Conservation (phyloP, 2,888 invertebrate species). For the Syrista parreyssii region DNA sequence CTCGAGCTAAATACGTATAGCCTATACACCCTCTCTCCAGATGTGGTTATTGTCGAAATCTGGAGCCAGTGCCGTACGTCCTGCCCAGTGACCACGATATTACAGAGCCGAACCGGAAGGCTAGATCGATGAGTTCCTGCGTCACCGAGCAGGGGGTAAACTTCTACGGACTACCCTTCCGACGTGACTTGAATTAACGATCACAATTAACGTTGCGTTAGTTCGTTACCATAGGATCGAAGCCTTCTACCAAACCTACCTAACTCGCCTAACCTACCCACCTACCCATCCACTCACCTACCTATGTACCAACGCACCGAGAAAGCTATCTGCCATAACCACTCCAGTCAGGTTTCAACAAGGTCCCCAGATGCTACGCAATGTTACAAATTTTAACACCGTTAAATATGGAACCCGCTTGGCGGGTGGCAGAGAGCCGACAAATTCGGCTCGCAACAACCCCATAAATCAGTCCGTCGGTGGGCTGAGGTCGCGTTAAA, state of each 20-base stretch:
- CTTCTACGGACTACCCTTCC: constrained; percentile 37
- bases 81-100: constrained; percentile 31
- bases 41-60: not conserved
- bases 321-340: not conserved
- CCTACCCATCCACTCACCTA: not conserved
- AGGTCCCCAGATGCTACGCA: constrained; percentile 20
- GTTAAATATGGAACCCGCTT: constrained; percentile 23
- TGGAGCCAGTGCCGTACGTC: not conserved
- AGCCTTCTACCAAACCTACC: not conserved
- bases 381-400: constrained; percentile 24
- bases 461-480: constrained; percentile 13
- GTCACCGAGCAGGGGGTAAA: constrained; percentile 36
- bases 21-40: not conserved
- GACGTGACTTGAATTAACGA: constrained; percentile 55
- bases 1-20: too few relatives aligned
- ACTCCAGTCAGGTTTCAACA: constrained; percentile 2
- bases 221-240: constrained; percentile 20
- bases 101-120: constrained; percentile 25
- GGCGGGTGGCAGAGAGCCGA: constrained; percentile 9
- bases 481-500: not conserved
- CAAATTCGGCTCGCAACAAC: constrained; percentile 18
- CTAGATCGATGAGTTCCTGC: constrained; percentile 42
- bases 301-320: not conserved
- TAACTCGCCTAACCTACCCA: not conserved
- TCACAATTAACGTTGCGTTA: constrained; percentile 47